phyloP scores from a whole-genome alignment of 1,140 invertebrate genomes.

The Littorina saxatilis region DNA sequence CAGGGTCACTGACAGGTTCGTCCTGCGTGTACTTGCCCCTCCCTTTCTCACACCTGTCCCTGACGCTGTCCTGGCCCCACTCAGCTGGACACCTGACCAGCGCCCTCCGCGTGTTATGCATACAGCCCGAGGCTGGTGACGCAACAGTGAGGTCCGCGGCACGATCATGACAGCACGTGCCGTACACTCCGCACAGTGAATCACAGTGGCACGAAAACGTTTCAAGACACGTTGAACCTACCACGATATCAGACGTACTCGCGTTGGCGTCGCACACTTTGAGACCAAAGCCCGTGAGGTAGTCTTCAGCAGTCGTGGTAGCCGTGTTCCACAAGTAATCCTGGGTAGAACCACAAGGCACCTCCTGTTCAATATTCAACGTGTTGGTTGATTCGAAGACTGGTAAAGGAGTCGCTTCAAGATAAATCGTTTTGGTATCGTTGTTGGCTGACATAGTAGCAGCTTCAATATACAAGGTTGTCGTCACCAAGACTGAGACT shows the following conservation, averaged over 20 bases:
- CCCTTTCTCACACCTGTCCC: background rate
- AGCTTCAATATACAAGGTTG: too few relatives aligned
- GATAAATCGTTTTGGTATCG: too few relatives aligned
- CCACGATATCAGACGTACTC: background rate
- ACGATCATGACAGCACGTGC: background rate
- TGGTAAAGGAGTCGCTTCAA: too few relatives aligned
- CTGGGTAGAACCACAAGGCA: too few relatives aligned
- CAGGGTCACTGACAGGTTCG: background rate
- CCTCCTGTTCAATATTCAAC: too few relatives aligned
- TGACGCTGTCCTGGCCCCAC: background rate
- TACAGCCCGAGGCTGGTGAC: background rate
- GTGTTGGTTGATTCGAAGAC: too few relatives aligned
- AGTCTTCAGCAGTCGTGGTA: background rate
- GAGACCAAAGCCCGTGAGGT: background rate
- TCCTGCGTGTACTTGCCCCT: background rate
- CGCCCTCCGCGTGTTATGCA: background rate
- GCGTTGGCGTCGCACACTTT: background rate
- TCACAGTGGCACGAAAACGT: background rate
- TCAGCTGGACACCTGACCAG: background rate
- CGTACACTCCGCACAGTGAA: background rate
- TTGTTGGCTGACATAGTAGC: too few relatives aligned
- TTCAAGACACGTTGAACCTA: background rate
- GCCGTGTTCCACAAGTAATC: background rate
- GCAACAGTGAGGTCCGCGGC: background rate
- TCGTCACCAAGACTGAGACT: too few relatives aligned